Base-by-base conservation (phyloP, 2,888 invertebrate genomes). In the Sympetrum striolatum region DNA sequence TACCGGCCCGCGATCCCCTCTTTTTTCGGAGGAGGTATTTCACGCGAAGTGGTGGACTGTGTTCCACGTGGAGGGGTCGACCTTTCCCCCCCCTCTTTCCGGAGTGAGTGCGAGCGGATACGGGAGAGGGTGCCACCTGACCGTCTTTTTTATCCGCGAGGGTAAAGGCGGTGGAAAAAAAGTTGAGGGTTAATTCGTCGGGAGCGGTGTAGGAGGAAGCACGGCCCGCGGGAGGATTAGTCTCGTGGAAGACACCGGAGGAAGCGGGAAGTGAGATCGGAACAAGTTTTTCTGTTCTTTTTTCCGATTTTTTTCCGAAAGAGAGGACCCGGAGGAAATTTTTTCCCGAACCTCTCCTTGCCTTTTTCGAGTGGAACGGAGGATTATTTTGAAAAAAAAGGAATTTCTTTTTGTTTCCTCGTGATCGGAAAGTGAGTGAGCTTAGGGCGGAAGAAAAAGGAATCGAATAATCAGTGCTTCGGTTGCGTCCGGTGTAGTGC, bases 391-490 rank as follows among this genome's bases (percentile, higher is more conserved):
- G 25, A 31, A 31, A 31, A 73, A n/a, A n/a, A 31, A 73, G 73
- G 73, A 12, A 31, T 73, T 12, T 73, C 31, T 73, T 73, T 73
- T 73, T 73, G 73, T 73, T 31, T 31, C 31, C 31, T n/a, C 73
- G 73, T 31, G 73, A n/a, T 73, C 73, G 73, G 10, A 31, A 25
- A 14, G 73, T 93, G 93, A 93, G 93, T 93, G 93, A 93, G 93
- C 93, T 93, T 93, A 93, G 93, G 93, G 64, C 22, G 64, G n/a
- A 64, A 64, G 64, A 44, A 44, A 8, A 44, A 44, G 44, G 53
- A 53, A 53, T 53, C 53, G 53, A 53, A 1, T 1, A 18, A 53
- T 53, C 15, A 53, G 53, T 53, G 53, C 53, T 53, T 53, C 53
- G 18, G 15, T 53, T 53, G 53, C 53, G 53, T 53, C 18, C 4